Evolutionary conservation across 2,113 vertebrate genomes (phyloP), one percentile per base, ranked within the genome.

Genomic region (Eulemur macaco): DNA sequence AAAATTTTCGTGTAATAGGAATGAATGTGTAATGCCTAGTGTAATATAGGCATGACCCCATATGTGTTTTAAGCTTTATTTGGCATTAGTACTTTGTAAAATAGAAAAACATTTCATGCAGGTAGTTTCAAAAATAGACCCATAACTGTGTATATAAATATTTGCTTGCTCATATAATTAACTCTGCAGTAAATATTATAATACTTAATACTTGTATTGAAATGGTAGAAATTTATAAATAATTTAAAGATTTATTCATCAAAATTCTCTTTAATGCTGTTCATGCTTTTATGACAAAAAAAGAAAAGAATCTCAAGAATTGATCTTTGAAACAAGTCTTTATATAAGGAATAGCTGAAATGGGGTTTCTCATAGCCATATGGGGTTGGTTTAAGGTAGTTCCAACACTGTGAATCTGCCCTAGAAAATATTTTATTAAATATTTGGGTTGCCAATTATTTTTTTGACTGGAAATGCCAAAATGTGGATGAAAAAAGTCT

Each of bases 381-480:
- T 78, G 73, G 52, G 9, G 63, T 96, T 97, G 47, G 15, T 68
- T 93, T 87, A 89, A 92, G 42, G 68, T 90, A 23, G 15, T 81
- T 77, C 74, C 14, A 54, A 31, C 20, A 77, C 20, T 76, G 17
- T 58, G 27, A 95, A 37, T 83, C 6, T 47, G 52, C 25, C 42
- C n/a, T 91, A 81, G 39, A 92, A 95, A 60, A 63, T 39, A 29
- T 66, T 77, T 78, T 74, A 77, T 94, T 64, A 95, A 83, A 85
- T 52, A 85, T 78, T 91, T 86, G 80, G 14, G 27, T 85, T 56
- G 68, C 47, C 56, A 89, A 39, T 89, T 88, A 64, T 71, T 60
- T 47, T 80, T 91, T 82, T 89, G 25, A 86, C 31, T 20, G 21
- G 12, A 25, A 56, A 63, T 81, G 69, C 37, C 76, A 83, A 91